These are phyloP conservation scores for Urocyon cinereoargenteus DNA, from an alignment of 2,797 vertebrate genomes.

Conservation along the genomic window DNA sequence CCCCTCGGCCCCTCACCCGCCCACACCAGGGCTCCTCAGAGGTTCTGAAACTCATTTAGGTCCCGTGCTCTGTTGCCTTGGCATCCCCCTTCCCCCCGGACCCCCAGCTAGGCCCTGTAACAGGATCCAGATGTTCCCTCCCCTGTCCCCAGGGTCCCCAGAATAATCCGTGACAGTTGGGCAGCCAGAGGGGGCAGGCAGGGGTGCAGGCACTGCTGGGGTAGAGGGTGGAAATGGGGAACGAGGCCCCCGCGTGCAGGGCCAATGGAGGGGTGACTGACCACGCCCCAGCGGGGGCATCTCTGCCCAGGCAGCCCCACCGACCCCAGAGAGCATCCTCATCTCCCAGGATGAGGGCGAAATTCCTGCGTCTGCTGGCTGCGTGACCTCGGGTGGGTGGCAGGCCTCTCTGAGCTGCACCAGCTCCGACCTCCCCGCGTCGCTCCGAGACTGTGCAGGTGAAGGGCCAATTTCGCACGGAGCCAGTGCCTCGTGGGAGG, in stretches of 20 bases:
- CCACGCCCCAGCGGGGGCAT: neutral
- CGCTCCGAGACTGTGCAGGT: fast-evolving
- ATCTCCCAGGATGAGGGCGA: neutral
- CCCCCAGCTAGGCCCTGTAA: conserved; percentile 73
- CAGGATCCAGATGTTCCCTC: conserved; percentile 78
- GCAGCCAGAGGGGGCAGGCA: conserved; percentile 29
- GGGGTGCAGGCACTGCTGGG: conserved; percentile 54
- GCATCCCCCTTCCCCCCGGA: neutral
- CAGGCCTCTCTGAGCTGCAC: neutral
- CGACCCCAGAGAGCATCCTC: neutral
- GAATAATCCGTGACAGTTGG: conserved; percentile 78
- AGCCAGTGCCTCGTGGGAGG: neutral
- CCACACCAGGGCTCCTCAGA: neutral
- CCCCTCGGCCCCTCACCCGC: conserved; percentile 51
- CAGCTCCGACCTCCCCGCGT: neutral
- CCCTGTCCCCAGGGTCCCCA: conserved; percentile 68
- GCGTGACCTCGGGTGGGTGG: neutral
- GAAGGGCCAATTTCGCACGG: neutral
- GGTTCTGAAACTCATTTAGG: conserved; percentile 81
- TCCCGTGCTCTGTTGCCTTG: neutral
- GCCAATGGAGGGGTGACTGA: neutral
- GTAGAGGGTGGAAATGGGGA: neutral
- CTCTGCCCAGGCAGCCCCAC: neutral
- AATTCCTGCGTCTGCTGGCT: neutral
- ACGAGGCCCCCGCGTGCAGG: neutral